Base-by-base conservation (phyloP, 2,113 vertebrate genomes). In the Odocoileus hemionus region DNA sequence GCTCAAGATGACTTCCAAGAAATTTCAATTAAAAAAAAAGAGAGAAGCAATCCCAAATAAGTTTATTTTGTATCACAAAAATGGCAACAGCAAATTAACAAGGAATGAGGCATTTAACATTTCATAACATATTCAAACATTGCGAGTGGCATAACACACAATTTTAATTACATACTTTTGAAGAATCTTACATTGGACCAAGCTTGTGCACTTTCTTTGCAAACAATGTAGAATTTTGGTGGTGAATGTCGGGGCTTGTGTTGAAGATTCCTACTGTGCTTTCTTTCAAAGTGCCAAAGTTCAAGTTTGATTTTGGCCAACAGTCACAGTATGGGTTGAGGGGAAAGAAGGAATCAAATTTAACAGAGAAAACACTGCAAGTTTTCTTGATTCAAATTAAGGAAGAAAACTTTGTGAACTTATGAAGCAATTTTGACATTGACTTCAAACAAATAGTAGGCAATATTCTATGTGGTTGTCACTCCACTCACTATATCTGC, bases 11-110 rank as follows among this genome's bases (percentile, higher is more conserved):
- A 67, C 57, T 88, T 55, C 45, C 89, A 52, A 84, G 70, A 83
- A 96, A 50, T 23, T 58, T 86, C 55, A 60, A 36, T 57, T 50
- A 23, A 83, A 54, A 55, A 86, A 58, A 52, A 95, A 54, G 76
- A 83, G 57, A 2, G 19, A 94, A 95, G 89, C 5, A 82, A 95
- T 88, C 43, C 74, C 93, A 93, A 89, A n/a, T 78, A 54, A n/a
- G 21, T 97, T 97, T 96, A 97, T 98, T 98, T 95, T 82, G 58
- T 94, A 61, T 92, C 89, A 97, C 86, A 93, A 94, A 96, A 93
- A 89, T 52, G 39, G 57, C 90, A 94, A 96, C 7, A 93, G 76
- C 94, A 95, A 86, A 93, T 76, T 76, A 90, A 86, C 87, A 94
- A 54, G 88, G 52, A 93, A 91, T 1, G 91, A 95, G 43, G 64